Conservation (phyloP, 2,113 vertebrate species). For the Menura novaehollandiae region DNA sequence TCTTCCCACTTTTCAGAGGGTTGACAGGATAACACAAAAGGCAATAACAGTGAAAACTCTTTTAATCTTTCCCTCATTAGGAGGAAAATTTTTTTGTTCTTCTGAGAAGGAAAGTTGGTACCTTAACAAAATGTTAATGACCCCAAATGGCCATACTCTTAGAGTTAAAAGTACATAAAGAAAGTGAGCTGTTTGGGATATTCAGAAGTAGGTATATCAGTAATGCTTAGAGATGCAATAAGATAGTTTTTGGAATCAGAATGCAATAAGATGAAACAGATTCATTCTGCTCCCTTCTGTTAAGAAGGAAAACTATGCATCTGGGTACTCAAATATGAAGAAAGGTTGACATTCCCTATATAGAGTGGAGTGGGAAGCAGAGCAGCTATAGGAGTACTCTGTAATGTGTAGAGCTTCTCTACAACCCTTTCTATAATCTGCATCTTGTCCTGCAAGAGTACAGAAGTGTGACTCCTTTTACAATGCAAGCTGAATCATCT, state of each 20-base stretch:
- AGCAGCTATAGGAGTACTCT: not conserved
- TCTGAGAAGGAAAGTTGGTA: not conserved
- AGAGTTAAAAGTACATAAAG: not conserved
- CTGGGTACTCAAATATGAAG: not conserved
- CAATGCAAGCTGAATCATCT: not conserved
- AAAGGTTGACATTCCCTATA: not conserved
- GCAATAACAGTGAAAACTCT: not conserved
- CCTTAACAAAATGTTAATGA: not conserved
- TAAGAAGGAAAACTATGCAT: not conserved
- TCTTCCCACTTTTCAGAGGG: not conserved
- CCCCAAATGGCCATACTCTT: not conserved
- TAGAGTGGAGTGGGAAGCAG: not conserved
- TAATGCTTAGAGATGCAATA: not conserved
- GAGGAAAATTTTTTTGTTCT: rapidly evolving
- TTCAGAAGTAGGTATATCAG: not conserved
- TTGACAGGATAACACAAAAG: not conserved
- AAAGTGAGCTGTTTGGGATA: not conserved
- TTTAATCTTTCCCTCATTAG: not conserved
- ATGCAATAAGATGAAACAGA: not conserved
- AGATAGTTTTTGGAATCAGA: not conserved
- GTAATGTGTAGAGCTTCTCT: not conserved
- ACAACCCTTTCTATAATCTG: not conserved
- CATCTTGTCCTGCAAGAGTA: not conserved
- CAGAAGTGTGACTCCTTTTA: not conserved
- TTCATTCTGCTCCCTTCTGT: not conserved